These are phyloP conservation scores for Geodia barretti DNA, from an alignment of 37 sponge, comb jelly and placozoan species.

Conservation along the genomic window DNA sequence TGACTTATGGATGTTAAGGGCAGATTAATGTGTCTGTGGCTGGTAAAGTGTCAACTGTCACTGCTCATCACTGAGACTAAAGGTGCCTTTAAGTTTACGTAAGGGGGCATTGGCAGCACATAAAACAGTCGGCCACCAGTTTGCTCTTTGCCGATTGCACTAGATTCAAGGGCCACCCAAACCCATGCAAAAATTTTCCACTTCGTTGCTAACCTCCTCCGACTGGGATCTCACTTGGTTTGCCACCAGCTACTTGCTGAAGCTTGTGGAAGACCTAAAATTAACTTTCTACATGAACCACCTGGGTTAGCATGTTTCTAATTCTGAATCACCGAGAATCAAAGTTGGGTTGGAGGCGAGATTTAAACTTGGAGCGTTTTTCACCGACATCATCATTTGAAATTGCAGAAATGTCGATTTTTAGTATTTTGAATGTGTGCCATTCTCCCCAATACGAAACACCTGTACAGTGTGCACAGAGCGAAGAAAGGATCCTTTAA, in stretches of 20 bases:
- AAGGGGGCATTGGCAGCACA: constrained; percentile 71
- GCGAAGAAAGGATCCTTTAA: constrained; percentile 52
- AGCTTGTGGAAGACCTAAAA: no score
- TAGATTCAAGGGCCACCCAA: background rate
- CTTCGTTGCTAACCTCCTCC: background rate
- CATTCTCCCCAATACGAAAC: constrained; percentile 7
- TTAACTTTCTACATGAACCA: background rate
- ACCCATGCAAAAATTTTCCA: background rate
- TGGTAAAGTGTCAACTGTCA: no score
- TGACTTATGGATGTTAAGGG: no score
- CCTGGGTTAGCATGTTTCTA: background rate
- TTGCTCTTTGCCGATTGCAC: background rate
- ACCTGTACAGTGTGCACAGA: constrained; percentile 49
- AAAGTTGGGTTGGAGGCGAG: background rate
- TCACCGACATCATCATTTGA: background rate
- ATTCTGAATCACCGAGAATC: background rate
- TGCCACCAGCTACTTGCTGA: background rate
- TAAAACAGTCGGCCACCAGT: constrained; percentile 55
- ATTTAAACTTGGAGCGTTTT: background rate
- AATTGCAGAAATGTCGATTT: background rate
- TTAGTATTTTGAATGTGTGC: background rate
- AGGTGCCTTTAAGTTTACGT: constrained; percentile 63
- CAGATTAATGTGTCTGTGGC: no score
- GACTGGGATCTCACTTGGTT: background rate
- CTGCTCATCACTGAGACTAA: constrained; percentile 53